Conservation (phyloP, 2,797 vertebrate genomes). For the Bucorvus abyssinicus region DNA sequence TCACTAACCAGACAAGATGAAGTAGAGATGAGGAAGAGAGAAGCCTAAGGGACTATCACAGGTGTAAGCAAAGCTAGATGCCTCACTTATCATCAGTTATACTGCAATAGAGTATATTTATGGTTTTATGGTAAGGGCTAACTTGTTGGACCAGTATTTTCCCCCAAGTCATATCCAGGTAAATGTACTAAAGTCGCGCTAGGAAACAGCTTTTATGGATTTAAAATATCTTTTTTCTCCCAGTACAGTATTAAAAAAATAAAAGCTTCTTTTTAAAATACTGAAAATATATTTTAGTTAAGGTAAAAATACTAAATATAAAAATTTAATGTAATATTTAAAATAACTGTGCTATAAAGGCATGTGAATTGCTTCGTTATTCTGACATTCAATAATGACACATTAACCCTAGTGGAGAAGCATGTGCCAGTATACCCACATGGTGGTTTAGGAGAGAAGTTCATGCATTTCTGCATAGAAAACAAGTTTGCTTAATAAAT, state of each 20-base stretch:
- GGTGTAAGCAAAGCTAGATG: conserved; percentile 18
- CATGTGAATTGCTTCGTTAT: conserved; percentile 39
- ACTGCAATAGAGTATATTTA: neutral
- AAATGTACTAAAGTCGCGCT: neutral
- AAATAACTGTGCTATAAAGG: conserved; percentile 61
- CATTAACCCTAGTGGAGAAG: conserved; percentile 1
- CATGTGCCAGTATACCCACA: conserved; percentile 20
- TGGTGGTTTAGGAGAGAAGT: conserved; percentile 26
- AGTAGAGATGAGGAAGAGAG: neutral
- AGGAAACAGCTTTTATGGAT: neutral
- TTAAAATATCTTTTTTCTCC: neutral
- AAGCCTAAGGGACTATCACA: neutral
- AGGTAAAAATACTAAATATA: conserved; percentile 69
- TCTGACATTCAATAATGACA: conserved; percentile 59
- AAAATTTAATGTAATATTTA: conserved; percentile 55
- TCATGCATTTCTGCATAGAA: conserved; percentile 57
- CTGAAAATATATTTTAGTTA: conserved; percentile 68
- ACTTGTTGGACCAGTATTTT: neutral
- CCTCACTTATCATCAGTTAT: neutral
- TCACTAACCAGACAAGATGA: neutral
- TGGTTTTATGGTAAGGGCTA: neutral
- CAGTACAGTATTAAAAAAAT: conserved; percentile 70
- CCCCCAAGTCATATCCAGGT: neutral
- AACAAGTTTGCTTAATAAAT: conserved; percentile 19
- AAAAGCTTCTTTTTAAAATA: conserved; percentile 60